Evolutionary conservation across 2,888 invertebrate species (phyloP), one percentile per base, ranked within the genome.

Genomic region (Ormyrus rosae): DNA sequence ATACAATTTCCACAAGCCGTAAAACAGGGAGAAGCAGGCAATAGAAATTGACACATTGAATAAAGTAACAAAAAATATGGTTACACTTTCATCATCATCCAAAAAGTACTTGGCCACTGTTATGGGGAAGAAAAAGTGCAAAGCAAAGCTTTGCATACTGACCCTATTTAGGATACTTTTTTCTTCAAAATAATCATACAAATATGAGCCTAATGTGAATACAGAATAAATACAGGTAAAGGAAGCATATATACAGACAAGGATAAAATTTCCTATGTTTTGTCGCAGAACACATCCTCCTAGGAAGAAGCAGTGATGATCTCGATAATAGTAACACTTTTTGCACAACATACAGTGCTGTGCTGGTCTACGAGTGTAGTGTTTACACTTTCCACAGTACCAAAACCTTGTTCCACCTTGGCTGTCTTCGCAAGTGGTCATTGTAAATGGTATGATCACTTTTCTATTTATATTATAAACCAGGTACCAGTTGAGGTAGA

Each of bases 231-330:
- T 46, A 60, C 88, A 88, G 0, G 87, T 85, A 5, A 88, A 60
- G 0, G 88, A 85, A 5, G 88, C 85, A 64, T 89, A 85, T 6
- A 88, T 84, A 73, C 89, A 89, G 7, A 88, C 84, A n/a, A 89
- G 50, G 56, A 89, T 87, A 55, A 89, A 88, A 71, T 88, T 88
- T 51, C 89, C 88, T 84, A 89, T 87, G 48, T 89, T 89, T 55
- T 88, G 86, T 4, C 85, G 83, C n/a, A 88, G 56, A 19, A 89
- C 81, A 60, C 89, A 89, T 34, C 84, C 84, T 19, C 89, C 88
- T 53, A 89, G 79, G 68, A 89, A 88, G 56, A 87, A 88, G 56
- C 89, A 89, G 73, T 89, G 89, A 81, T 89, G 89, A 80, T 89
- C 88, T 9, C 86, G 84, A 77, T 85, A 85, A 73, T 89, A 88